Base-by-base conservation (phyloP, 2,113 vertebrate genomes). In the Lycaon pictus region DNA sequence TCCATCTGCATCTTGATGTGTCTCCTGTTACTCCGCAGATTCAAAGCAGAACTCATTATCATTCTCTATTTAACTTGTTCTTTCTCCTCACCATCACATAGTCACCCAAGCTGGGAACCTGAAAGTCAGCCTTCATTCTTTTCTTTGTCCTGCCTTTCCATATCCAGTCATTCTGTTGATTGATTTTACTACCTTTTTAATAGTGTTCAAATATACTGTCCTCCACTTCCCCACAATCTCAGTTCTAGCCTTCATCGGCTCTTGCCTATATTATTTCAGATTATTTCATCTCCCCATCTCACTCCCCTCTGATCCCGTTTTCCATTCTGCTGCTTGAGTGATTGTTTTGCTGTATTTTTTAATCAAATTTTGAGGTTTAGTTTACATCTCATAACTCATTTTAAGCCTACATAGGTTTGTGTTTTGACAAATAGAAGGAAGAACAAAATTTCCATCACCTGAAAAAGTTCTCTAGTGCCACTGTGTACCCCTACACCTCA, bases 361-460 rank as follows among this genome's bases (percentile, higher is more conserved):
- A 88, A 88, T 88, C 48, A 95, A 25, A 95, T 35, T 95, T 90
- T 83, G 29, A 67, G 25, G 19, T 93, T 35, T 72, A 91, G 65
- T 88, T 95, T 90, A 76, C 7, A 53, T 83, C n/a, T 2, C 56
- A 32, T 71, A 90, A 60, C 11, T 53, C 15, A 58, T 81, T 93
- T 85, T 69, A 94, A 88, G 11, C 12, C 56, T 83, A 27, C 12
- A 56, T 69, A 35, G 67, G 60, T 93, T 96, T 81, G 79, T 81
- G n/a, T 92, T 83, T 89, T 92, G 71, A 72, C 43, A 83, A 56
- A 87, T 83, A 3, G 23, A 88, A 88, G 65, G 37, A 27, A 77
- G 1, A 79, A 89, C 27, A 51, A 77, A 90, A 69, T 62, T 92
- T 23, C 22, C 29, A 23, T 60, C n/a, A 84, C 88, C 20, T 25